Conservation (phyloP, 1,140 invertebrate species). For the Drosophila rhopaloa region DNA sequence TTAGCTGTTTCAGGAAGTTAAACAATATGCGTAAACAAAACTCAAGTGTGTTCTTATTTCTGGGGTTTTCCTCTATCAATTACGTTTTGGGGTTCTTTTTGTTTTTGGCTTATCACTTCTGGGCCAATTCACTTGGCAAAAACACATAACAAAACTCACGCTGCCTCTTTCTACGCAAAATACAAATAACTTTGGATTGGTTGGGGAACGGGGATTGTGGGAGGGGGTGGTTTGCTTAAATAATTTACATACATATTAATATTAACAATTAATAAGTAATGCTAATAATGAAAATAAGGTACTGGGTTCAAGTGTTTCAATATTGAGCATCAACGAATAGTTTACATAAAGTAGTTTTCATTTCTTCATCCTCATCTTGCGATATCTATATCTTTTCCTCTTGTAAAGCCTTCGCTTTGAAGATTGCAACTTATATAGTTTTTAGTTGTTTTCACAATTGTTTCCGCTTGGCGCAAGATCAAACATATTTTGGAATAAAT, state of each 20-base stretch:
- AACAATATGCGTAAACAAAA: constrained; percentile 61
- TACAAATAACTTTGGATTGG: constrained; percentile 73
- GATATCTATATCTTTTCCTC: constrained; percentile 33
- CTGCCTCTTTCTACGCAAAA: constrained; percentile 61
- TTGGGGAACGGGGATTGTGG: not conserved
- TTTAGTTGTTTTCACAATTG: constrained; percentile 62
- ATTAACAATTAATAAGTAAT: constrained; percentile 82
- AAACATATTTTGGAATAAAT: constrained; percentile 55
- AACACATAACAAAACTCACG: constrained; percentile 73
- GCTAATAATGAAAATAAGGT: constrained; percentile 84
- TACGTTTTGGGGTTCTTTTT: constrained; percentile 47
- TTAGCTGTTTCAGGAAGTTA: constrained; percentile 55
- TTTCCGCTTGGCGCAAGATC: constrained; percentile 52
- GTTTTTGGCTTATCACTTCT: constrained; percentile 72
- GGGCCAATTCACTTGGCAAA: constrained; percentile 61
- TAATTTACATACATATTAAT: constrained; percentile 82
- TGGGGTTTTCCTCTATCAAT: constrained; percentile 35
- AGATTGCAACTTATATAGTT: constrained; percentile 64
- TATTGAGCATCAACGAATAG: constrained; percentile 76
- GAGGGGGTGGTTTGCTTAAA: constrained; percentile 58
- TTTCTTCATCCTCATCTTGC: constrained; percentile 38
- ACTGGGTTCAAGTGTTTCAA: constrained; percentile 82
- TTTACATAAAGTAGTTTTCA: constrained; percentile 70
- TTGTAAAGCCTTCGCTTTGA: constrained; percentile 49
- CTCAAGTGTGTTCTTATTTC: constrained; percentile 54